Evolutionary conservation across 1,140 invertebrate genomes (phyloP).

Genomic region (Pseudomyrmex cubaensis): DNA sequence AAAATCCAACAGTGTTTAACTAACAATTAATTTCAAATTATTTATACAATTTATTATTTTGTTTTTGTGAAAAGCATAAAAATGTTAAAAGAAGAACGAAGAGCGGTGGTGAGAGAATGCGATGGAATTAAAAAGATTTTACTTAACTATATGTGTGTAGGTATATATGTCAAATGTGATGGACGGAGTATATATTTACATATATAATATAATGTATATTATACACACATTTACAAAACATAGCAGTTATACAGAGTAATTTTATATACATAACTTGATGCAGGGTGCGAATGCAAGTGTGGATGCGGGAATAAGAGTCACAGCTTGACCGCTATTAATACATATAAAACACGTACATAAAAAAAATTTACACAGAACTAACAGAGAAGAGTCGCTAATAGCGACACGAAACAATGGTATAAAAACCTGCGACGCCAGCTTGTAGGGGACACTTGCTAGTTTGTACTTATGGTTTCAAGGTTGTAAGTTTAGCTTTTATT

Average conservation of each 20-base stretch:
- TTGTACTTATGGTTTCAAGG: background rate
- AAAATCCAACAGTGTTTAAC: conserved; percentile 33
- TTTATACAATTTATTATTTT: background rate
- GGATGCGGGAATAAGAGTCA: no score
- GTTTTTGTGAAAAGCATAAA: background rate
- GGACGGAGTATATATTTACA: conserved; percentile 52
- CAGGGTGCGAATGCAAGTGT: no score
- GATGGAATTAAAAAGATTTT: background rate
- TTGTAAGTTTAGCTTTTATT: background rate
- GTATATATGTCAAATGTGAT: conserved; percentile 3
- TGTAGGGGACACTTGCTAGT: background rate
- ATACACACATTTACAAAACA: conserved; percentile 50
- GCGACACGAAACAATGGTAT: background rate
- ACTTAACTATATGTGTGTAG: background rate
- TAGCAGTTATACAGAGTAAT: conserved; percentile 29
- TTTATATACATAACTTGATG: background rate
- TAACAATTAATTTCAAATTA: background rate
- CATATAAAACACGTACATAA: no score
- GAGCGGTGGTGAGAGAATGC: background rate
- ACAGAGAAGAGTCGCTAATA: no score
- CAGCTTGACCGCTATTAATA: no score
- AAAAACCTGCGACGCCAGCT: background rate
- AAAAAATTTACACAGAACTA: no score
- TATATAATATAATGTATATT: conserved; percentile 7
- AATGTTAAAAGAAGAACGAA: background rate